These are phyloP conservation scores for Eilema griseolum DNA, from an alignment of 2,888 invertebrate species.

Conservation along the genomic window DNA sequence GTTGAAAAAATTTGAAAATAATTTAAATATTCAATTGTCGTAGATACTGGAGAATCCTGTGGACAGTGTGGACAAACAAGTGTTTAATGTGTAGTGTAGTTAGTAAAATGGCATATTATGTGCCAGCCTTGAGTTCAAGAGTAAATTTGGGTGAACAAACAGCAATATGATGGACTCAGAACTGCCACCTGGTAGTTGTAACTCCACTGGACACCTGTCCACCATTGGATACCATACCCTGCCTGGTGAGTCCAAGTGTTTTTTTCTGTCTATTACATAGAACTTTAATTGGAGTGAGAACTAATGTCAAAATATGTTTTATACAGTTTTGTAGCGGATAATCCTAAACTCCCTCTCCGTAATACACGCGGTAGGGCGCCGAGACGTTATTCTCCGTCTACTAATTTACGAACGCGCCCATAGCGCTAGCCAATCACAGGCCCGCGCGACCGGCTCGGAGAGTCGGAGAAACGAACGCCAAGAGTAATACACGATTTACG, in stretches of 20 bases:
- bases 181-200: slow-evolving; percentile 83
- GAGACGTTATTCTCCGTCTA: no score
- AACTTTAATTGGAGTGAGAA: background rate
- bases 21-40: slow-evolving; percentile 39
- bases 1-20: slow-evolving; percentile 31
- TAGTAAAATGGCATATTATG: slow-evolving; percentile 60
- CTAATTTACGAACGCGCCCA: no score
- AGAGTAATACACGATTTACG: no score
- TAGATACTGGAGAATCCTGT: slow-evolving; percentile 41
- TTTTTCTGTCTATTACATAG: background rate
- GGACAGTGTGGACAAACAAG: slow-evolving; percentile 34
- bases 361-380: no score
- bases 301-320: background rate
- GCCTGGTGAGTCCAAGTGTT: slow-evolving; percentile 66
- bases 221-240: slow-evolving; percentile 82
- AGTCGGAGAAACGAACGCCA: no score
- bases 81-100: slow-evolving; percentile 59
- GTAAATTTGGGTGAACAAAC: slow-evolving; percentile 55
- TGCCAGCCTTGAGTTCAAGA: slow-evolving; percentile 49
- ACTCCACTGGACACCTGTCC: slow-evolving; percentile 85
- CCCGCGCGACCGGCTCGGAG: no score
- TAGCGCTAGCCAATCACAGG: no score
- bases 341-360: no score
- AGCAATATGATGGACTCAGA: slow-evolving; percentile 83
- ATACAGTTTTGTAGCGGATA: no score